Base-by-base conservation (phyloP, 2,113 vertebrate genomes). In the Mystacornis crossleyi region DNA sequence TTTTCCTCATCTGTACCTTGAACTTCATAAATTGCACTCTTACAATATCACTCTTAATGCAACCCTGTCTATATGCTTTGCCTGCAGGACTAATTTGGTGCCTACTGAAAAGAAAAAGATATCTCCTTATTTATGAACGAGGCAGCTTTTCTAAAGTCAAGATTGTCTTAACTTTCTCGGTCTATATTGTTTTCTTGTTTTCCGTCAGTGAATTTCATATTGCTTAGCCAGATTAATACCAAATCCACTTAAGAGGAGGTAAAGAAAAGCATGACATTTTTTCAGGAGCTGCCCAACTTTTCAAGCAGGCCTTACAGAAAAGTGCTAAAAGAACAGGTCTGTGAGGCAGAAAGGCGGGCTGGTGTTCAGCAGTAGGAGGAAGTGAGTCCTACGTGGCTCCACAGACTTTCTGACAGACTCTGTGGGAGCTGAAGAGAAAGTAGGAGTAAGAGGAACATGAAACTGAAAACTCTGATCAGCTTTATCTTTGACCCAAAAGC, bases 331-430 rank as follows among this genome's bases (percentile, higher is more conserved):
- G 17, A 66, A 45, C 6, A 34, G 15, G 5, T 2, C 33, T 38
- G 8, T 43, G 21, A 31, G 29, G 18, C 14, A 89, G 54, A 72
- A 78, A 57, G 29, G 24, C 33, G 28, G 15, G 17, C 40, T 75
- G 67, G 12, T 58, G 13, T 28, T 95, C 23, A 42, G 15, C 33
- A n/a, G 20, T 3, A 64, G 62, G 40, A 90, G 9, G 11, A 31
- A n/a, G 4, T 5, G 42, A 84, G 29, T 42, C 51, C 28, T 28
- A 2, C 0, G 0, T 21, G 51, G 33, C n/a, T 62, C 28, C 7
- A 4, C 17, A 67, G 45, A 34, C 21, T 85, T 90, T 38, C 66
- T 75, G 8, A 36, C 51, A 48, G 12, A n/a, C 48, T 70, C 33
- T 60, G 42, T 74, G 57, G 29, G 82, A 86, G 33, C n/a, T 69